phyloP scores from a whole-genome alignment of 2,888 invertebrate genomes.

The Apantesis nais region DNA sequence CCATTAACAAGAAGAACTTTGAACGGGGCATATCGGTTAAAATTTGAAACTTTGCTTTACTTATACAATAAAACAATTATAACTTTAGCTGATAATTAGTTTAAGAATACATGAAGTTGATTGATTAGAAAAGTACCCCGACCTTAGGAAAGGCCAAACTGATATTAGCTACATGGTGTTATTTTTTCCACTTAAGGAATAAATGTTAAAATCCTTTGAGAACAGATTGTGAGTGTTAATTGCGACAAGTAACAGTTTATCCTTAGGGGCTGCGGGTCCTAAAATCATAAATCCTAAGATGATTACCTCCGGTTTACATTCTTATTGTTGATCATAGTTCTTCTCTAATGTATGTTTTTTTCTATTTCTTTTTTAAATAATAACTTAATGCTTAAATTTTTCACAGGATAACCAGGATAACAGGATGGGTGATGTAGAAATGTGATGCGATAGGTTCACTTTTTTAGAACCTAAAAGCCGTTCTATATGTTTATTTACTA shows the following conservation, averaged over 20 bases:
- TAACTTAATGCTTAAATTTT: too few species aligned
- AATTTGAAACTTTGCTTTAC: neutral
- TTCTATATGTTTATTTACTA: too few species aligned
- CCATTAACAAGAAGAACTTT: constrained; percentile 8
- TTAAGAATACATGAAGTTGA: neutral
- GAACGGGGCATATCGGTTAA: neutral
- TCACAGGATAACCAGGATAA: too few species aligned
- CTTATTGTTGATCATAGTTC: neutral
- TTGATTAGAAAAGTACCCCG: neutral
- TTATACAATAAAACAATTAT: neutral
- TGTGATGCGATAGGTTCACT: too few species aligned
- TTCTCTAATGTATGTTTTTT: too few species aligned
- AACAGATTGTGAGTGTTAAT: neutral
- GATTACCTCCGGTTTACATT: neutral
- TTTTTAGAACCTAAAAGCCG: too few species aligned
- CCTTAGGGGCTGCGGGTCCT: too few species aligned
- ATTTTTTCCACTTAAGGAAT: too few species aligned
- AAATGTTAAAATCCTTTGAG: too few species aligned
- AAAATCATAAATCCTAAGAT: neutral
- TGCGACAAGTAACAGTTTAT: neutral
- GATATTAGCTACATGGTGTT: too few species aligned
- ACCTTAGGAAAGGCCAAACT: neutral
- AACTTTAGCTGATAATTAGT: neutral
- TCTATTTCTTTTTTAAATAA: too few species aligned
- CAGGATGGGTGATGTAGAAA: too few species aligned